phyloP scores from a whole-genome alignment of 2,113 vertebrate genomes.

The Grus americana region DNA sequence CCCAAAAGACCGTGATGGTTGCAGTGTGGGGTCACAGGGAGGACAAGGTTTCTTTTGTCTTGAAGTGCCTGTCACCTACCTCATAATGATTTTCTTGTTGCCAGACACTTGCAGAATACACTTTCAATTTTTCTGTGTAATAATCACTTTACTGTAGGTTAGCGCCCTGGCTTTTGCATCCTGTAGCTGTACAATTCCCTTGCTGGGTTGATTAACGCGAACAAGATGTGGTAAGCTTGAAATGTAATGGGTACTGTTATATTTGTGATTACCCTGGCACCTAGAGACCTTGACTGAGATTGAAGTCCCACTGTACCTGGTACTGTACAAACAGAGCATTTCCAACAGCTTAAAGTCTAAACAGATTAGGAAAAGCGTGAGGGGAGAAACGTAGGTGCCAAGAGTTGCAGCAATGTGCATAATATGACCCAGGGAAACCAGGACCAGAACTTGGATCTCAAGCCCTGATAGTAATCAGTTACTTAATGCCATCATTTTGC shows the following conservation, averaged over 20 bases:
- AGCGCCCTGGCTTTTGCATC: not conserved
- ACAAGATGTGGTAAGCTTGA: not conserved
- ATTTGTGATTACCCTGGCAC: not conserved
- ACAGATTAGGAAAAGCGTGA: not conserved
- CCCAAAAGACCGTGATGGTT: not conserved
- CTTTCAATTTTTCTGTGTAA: not conserved
- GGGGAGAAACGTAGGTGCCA: not conserved
- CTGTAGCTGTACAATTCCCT: not conserved
- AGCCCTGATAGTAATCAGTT: not conserved
- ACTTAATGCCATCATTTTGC: conserved; percentile 40
- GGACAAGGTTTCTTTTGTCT: not conserved
- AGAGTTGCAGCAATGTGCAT: not conserved
- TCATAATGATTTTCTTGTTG: not conserved
- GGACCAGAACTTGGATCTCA: not conserved
- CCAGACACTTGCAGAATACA: not conserved
- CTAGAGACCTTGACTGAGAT: not conserved
- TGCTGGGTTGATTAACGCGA: not conserved
- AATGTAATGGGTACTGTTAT: not conserved
- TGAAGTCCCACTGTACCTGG: not conserved
- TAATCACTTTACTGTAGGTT: not conserved
- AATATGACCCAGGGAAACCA: not conserved
- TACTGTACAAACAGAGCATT: not conserved
- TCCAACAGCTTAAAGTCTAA: not conserved
- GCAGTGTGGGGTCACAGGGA: not conserved
- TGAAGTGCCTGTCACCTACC: not conserved